Percentiles rank a stretch among this genome's conserved stretches.
These are phyloP conservation scores for Hippocampus kuda DNA, from an alignment of 2,797 vertebrate genomes.

Conservation along the genomic window DNA sequence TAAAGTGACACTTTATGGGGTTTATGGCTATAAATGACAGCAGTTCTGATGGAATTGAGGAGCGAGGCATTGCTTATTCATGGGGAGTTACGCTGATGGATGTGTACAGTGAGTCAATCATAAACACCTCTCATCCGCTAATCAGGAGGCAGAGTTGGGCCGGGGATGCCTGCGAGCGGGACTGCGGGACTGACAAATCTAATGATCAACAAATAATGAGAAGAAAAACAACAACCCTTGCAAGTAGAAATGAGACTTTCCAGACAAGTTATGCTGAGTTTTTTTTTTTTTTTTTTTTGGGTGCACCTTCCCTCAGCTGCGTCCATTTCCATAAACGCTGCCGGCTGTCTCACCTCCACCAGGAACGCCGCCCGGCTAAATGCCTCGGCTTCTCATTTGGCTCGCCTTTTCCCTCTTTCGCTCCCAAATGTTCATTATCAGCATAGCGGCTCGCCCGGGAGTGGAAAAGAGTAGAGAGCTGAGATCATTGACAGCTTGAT, in stretches of 20 bases:
- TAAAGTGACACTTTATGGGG: neutral
- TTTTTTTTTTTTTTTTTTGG: conserved; percentile 41
- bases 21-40: conserved; percentile 30
- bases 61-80: conserved; percentile 33
- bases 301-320: conserved; percentile 59
- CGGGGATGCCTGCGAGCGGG: conserved; percentile 50
- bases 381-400: conserved; percentile 70
- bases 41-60: conserved; percentile 45
- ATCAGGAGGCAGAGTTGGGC: conserved; percentile 58
- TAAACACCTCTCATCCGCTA: conserved; percentile 57
- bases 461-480: conserved; percentile 65
- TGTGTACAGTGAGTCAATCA: conserved; percentile 62
- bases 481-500: conserved; percentile 82
- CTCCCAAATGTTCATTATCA: conserved; percentile 68
- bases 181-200: conserved; percentile 42
- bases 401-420: conserved; percentile 22
- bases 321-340: conserved; percentile 78
- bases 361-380: conserved; percentile 73
- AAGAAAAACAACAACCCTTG: conserved; percentile 6
- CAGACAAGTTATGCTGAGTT: conserved; percentile 18
- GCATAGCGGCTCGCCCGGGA: conserved; percentile 64
- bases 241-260: conserved; percentile 7
- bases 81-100: conserved; percentile 55
- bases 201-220: conserved; percentile 52
- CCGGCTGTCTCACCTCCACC: conserved; percentile 71